phyloP scores from a whole-genome alignment of 2,888 invertebrate genomes.

The Diaprepes abbreviatus region DNA sequence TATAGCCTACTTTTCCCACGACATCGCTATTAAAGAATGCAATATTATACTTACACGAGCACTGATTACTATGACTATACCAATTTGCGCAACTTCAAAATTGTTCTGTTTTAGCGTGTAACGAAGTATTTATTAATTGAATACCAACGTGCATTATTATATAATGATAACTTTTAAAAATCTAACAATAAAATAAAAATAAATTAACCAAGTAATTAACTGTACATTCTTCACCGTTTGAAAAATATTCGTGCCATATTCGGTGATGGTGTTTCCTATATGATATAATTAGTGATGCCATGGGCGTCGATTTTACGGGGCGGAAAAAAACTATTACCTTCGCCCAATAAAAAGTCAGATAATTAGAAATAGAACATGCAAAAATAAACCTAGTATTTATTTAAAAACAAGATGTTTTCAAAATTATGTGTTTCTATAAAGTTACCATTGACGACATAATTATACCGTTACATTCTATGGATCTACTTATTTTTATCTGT shows the following conservation, averaged over 20 bases:
- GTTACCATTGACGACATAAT: no score
- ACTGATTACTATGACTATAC: constrained; percentile 5
- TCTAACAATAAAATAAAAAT: not conserved
- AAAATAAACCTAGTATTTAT: no score
- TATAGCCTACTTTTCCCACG: constrained; percentile 1
- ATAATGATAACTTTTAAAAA: constrained; percentile 3
- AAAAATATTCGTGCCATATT: not conserved
- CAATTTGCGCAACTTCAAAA: constrained; percentile 6
- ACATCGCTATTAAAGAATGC: not conserved
- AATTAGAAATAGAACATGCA: no score
- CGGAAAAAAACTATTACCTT: no score
- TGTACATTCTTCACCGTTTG: constrained; percentile 7
- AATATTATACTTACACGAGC: not conserved
- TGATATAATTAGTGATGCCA: not conserved
- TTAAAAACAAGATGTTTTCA: no score
- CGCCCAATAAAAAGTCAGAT: no score
- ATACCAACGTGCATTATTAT: not conserved
- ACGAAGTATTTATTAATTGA: not conserved
- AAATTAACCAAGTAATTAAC: not conserved
- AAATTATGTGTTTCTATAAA: no score
- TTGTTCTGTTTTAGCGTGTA: not conserved
- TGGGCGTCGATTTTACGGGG: no score
- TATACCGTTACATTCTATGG: no score
- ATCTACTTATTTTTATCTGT: no score
- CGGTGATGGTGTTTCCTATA: constrained; percentile 1